Evolutionary conservation across 2,113 vertebrate genomes (phyloP).

Genomic region (Sterrhoptilus dennistouni): DNA sequence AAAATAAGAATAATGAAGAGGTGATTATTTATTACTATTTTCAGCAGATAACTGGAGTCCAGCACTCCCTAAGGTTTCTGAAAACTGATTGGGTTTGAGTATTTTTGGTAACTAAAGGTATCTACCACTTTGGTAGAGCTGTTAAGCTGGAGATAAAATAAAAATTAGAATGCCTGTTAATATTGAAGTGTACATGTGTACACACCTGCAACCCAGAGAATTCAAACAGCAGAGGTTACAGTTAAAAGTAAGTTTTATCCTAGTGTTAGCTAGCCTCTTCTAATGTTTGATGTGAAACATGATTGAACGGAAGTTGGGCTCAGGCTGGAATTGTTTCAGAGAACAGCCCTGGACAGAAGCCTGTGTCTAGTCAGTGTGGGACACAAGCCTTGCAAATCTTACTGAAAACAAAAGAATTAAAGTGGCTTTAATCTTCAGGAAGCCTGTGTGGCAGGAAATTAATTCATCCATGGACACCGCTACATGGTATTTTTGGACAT

Average conservation of each 20-base stretch:
- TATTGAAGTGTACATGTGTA: not conserved
- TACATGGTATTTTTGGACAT: not conserved
- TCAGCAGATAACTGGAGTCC: not conserved
- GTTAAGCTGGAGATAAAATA: not conserved
- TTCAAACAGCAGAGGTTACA: not conserved
- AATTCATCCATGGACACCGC: not conserved
- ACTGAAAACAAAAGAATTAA: not conserved
- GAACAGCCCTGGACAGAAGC: not conserved
- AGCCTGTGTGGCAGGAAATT: not conserved
- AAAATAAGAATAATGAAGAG: not conserved
- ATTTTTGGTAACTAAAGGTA: not conserved
- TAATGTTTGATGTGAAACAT: not conserved
- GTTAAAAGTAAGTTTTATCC: not conserved
- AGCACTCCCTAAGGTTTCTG: not conserved
- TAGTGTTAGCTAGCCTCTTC: not conserved
- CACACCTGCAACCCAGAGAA: not conserved
- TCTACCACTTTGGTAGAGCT: not conserved
- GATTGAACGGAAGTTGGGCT: not conserved
- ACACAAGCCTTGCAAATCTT: not conserved
- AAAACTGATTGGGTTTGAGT: not conserved
- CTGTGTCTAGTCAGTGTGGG: not conserved
- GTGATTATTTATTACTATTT: not conserved
- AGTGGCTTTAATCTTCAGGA: not conserved
- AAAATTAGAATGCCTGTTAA: not conserved
- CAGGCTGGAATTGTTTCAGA: not conserved